Percentiles rank a stretch among this genome's conserved stretches.
phyloP scores from a whole-genome alignment of 2,888 invertebrate species.

The Ormyrus pomaceus region DNA sequence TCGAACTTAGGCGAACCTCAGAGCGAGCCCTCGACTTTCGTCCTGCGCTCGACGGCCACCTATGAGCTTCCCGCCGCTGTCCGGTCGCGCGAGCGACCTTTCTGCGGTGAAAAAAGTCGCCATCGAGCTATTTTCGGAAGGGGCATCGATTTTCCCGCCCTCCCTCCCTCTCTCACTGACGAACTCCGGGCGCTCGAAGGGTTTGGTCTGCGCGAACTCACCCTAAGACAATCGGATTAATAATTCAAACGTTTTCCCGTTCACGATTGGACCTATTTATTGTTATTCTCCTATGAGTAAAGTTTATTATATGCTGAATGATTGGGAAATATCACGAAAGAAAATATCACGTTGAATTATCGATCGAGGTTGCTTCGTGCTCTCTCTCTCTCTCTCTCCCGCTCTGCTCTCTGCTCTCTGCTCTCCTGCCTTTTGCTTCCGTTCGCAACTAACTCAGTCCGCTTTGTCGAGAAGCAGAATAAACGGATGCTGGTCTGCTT shows the following conservation, averaged over 20 bases:
- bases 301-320: constrained; percentile 30
- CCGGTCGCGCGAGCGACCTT: neutral
- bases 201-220: neutral
- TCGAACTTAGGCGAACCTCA: neutral
- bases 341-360: constrained; percentile 60
- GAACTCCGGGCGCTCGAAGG: neutral
- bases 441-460: no score
- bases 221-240: constrained; percentile 9
- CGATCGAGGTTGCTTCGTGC: constrained; percentile 43
- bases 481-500: neutral
- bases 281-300: constrained; percentile 36
- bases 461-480: neutral
- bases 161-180: neutral
- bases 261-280: constrained; percentile 31
- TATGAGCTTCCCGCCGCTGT: neutral
- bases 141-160: constrained; percentile 21
- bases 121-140: constrained; percentile 10
- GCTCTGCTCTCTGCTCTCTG: no score
- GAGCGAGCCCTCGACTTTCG: constrained; percentile 27
- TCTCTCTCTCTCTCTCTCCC: neutral
- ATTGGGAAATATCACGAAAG: constrained; percentile 53
- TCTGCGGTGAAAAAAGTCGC: neutral
- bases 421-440: no score
- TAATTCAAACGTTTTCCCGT: neutral
- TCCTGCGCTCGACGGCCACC: neutral